Conservation (phyloP, 2,797 vertebrate species). For the Propithecus deckenii region DNA sequence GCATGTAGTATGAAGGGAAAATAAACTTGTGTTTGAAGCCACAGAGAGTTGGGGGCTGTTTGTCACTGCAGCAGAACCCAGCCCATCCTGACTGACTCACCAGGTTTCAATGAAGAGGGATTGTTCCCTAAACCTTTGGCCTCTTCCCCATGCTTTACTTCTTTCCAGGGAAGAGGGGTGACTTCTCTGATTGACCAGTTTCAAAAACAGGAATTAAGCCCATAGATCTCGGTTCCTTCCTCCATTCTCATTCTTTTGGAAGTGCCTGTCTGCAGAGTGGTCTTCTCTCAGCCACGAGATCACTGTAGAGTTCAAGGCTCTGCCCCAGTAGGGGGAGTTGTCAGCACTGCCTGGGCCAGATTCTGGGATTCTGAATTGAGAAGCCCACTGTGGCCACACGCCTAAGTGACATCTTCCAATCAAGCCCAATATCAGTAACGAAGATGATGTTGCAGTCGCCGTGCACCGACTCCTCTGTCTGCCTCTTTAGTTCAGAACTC, state of each 20-base stretch:
- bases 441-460: neutral
- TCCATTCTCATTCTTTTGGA: neutral
- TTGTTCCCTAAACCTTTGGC: neutral
- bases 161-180: neutral
- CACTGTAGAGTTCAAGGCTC: neutral
- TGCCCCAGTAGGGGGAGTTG: neutral
- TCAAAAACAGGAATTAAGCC: neutral
- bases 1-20: neutral
- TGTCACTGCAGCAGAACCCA: neutral
- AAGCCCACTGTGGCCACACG: neutral
- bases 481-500: neutral
- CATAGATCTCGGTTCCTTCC: accelerated
- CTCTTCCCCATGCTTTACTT: neutral
- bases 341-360: neutral
- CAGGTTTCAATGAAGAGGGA: neutral
- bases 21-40: neutral
- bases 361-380: neutral
- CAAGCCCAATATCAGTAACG: neutral
- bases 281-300: neutral
- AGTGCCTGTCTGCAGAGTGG: neutral
- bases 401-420: too few species aligned
- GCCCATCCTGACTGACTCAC: neutral
- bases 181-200: neutral
- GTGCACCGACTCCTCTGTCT: neutral
- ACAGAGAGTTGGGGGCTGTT: neutral